Evolutionary conservation across 2,888 invertebrate species (phyloP), one percentile per base, ranked within the genome.

Genomic region (Hyles lineata): DNA sequence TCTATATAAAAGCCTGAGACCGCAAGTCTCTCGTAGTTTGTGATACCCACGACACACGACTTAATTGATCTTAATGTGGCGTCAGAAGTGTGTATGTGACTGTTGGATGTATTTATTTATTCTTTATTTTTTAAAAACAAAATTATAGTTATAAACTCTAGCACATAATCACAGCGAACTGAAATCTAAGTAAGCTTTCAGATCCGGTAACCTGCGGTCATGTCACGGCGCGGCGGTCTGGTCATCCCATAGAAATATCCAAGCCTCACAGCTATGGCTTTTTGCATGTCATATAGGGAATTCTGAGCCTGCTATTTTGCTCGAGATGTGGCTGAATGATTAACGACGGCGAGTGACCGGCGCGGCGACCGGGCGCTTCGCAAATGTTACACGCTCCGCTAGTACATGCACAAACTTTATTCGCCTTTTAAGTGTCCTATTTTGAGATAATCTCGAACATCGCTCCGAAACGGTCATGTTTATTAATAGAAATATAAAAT

Each of bases 301-400:
- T 23, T 23, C 50, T 62, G 8, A 35, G 17, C 7, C 67, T 23
- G 55, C 67, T 23, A 50, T 67, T 50, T 23, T 21, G 50, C 21
- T 11, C n/a, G 23, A 50, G 23, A 67, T 23, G 50, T 67, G 67
- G 23, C 43, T 67, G 50, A 67, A 67, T 67, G 67, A 67, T 50
- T 67, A 67, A 50, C 23, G 63, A 43, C 35, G 63, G 60, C 25
- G 60, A n/a, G 52, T 55, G 52, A n/a, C 52, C 63, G 63, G 15
- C 15, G 60, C 63, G 63, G 15, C 15, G 60, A 21, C 63, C 35
- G 35, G 35, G 43, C 63, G n/a, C 63, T 43, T 63, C 63, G 35
- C 35, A 63, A 35, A 63, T 43, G 63, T 32, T 21, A 63, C 21
- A 35, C 9, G 11, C 63, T 3, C 11, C 32, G 29, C 19, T 63